phyloP scores from a whole-genome alignment of 2,888 invertebrate species.

The Podabrus alpinus region DNA sequence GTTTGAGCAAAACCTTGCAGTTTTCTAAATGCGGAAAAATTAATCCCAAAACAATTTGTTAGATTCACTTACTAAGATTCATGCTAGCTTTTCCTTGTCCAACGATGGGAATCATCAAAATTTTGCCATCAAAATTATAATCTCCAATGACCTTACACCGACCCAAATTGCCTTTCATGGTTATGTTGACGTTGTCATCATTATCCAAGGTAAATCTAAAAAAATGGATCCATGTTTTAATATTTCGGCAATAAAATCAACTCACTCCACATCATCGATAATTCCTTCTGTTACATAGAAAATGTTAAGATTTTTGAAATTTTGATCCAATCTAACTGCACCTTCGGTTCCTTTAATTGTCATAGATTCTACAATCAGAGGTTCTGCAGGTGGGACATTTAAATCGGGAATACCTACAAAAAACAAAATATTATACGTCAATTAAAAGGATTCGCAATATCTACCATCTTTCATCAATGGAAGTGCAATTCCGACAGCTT shows the following conservation, averaged over 20 bases:
- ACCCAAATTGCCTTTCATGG: not conserved
- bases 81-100: constrained; percentile 69
- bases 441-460: not conserved
- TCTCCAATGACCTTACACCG: constrained; percentile 61
- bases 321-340: constrained; percentile 62
- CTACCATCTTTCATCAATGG: constrained; percentile 9
- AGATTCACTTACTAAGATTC: constrained; percentile 59
- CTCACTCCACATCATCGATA: constrained; percentile 63
- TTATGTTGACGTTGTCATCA: not conserved
- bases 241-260: not conserved
- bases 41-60: not conserved
- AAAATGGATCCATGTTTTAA: not conserved
- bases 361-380: constrained; percentile 62
- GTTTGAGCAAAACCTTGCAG: constrained; percentile 65
- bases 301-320: constrained; percentile 65
- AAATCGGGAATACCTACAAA: not conserved
- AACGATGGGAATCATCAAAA: constrained; percentile 66
- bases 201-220: not conserved
- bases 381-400: constrained; percentile 54
- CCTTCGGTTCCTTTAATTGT: constrained; percentile 61
- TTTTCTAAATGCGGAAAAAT: constrained; percentile 57
- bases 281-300: constrained; percentile 64
- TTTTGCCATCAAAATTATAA: constrained; percentile 68
- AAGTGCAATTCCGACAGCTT: not conserved
- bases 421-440: not conserved